Evolutionary conservation across 2,113 vertebrate genomes (phyloP), one percentile per base, ranked within the genome.

Genomic region (Tachysurus fulvidraco): DNA sequence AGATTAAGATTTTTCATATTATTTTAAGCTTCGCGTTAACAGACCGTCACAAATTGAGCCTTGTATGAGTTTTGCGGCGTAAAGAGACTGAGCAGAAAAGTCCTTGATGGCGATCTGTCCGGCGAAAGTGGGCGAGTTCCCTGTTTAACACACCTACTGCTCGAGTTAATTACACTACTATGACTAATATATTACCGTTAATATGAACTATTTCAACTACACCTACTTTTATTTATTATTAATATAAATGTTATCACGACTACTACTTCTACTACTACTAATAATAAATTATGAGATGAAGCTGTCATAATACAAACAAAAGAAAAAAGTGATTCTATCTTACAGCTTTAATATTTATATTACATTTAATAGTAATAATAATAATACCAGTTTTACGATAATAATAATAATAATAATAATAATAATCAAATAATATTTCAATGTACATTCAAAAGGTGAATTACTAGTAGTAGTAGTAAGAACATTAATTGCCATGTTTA

Each of bases 1-100:
- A 96, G 95, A 96, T 91, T 94, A 44, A 94, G 94, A 96, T 93
- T 94, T 7, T 50, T 50, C 8, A 3, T 50, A 44, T n/a, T 16
- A 57, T 74, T 23, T 83, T 46, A 67, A 50, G 76, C 79, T 94
- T 94, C 92, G 94, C 94, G 93, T 93, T 94, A 95, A 93, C 93
- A 94, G 93, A 95, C 94, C 94, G 96, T 94, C 77, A 57, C 87
- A 65, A 67, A 78, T 81, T 67, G 78, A 57, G 87, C 44, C 41
- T 44, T 10, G 83, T 83, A 60, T 73, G 81, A 77, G 84, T 85
- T 52, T 79, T 52, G 67, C 55, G 84, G 67, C 55, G 84, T 85
- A 62, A 86, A 87, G 89, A 89, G 81, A 88, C 88, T 67, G 81
- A 69, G 59, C 71, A 77, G 81, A 85, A 89, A 89, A 89, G 84